Conservation (phyloP, 2,888 invertebrate species). For the Charanyca ferruginea region DNA sequence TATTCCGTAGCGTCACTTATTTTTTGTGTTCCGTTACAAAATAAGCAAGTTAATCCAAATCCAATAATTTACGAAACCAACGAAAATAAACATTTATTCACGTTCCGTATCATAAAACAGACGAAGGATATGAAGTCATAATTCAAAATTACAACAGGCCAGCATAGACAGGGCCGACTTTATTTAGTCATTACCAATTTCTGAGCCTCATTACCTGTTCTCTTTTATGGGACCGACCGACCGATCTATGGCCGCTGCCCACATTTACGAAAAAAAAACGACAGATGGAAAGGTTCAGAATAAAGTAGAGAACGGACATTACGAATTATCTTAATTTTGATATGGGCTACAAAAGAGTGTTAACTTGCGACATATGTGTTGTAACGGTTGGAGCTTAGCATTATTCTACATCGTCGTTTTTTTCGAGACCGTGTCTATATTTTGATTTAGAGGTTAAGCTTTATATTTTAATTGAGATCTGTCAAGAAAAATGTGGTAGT, state of each 20-base stretch:
- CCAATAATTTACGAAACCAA: constrained; percentile 44
- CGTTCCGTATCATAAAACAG: constrained; percentile 73
- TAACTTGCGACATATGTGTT: constrained; percentile 86
- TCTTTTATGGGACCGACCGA: constrained; percentile 81
- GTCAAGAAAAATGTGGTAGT: constrained; percentile 12
- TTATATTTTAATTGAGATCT: constrained; percentile 29
- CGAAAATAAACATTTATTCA: constrained; percentile 62
- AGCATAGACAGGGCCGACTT: constrained; percentile 74
- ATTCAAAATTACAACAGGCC: constrained; percentile 80
- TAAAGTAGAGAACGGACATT: constrained; percentile 86
- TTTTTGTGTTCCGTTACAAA: too few species aligned
- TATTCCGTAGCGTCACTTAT: too few species aligned
- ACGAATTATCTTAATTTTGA: constrained; percentile 90
- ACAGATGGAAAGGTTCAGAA: constrained; percentile 86
- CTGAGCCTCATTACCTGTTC: constrained; percentile 84
- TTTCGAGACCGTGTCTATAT: constrained; percentile 59
- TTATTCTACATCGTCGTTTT: constrained; percentile 68
- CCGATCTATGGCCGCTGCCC: constrained; percentile 83
- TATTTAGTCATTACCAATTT: constrained; percentile 88
- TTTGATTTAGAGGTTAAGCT: constrained; percentile 52
- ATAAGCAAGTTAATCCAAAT: constrained; percentile 43
- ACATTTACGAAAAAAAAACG: constrained; percentile 78
- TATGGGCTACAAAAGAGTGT: constrained; percentile 89
- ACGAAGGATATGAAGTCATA: constrained; percentile 78
- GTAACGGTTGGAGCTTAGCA: constrained; percentile 69